Evolutionary conservation across 2,113 vertebrate species (phyloP), one percentile per base, ranked within the genome.

Genomic region (Indri indri): DNA sequence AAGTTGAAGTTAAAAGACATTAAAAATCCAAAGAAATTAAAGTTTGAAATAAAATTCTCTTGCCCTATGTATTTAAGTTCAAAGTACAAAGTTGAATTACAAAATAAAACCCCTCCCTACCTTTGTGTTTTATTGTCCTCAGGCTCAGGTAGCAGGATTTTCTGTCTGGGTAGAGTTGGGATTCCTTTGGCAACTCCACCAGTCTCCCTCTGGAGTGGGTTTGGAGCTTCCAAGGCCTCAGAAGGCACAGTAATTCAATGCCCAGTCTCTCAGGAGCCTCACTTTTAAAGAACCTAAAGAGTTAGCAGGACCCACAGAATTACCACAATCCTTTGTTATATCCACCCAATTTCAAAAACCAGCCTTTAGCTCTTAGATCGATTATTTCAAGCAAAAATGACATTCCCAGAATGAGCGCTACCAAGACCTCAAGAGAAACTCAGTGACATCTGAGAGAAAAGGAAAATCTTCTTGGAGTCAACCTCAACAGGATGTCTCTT

Each of bases 21-120:
- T 65, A 54, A 94, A 94, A 94, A 91, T 73, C 37, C 37, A 80
- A 91, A 8, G 47, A 30, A 73, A 96, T 50, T 77, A 37, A 65
- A 86, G 17, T 70, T 34, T 86, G 32, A 97, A 70, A 68, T 87
- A 50, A 90, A 90, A 88, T 63, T 86, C 1, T 80, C 70, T 73
- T 81, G 45, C 16, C 14, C 52, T n/a, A 8, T 54, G 17, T 89
- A 27, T 52, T 61, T 8, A 76, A 95, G 61, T 81, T 94, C 74
- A 66, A 77, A 83, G 61, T 34, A 32, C 30, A 70, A 92, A 95
- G 57, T 66, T 79, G 22, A 89, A 32, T n/a, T 86, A 57, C n/a
- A 65, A 88, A 97, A 88, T 10, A 45, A 88, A 86, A 83, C 27
- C 11, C 27, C 32, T n/a, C 10, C 22, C 13, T 1, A 18, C 20